phyloP scores from a whole-genome alignment of 2,797 vertebrate genomes.

The Syngnathus rostellatus region DNA sequence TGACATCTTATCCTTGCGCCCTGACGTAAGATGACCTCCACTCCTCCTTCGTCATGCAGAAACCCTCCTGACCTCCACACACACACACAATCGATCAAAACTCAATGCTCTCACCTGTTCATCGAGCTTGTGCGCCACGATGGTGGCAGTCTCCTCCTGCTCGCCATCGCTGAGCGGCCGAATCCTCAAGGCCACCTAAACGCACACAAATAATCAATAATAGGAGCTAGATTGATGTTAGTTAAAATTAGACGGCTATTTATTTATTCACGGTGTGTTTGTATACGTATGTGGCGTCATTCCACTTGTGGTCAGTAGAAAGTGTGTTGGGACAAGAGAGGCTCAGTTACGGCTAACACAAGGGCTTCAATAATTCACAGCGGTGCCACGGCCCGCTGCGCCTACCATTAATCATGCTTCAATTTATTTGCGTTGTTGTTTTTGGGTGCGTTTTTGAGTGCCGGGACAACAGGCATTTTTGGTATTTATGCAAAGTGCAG shows the following conservation, averaged over 20 bases:
- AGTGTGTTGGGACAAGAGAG: slow-evolving; percentile 42
- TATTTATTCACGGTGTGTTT: neutral
- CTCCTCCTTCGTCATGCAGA: neutral
- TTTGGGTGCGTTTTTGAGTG: neutral
- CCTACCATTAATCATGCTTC: neutral
- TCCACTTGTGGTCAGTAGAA: slow-evolving; percentile 26
- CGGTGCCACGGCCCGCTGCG: neutral
- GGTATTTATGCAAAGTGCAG: neutral
- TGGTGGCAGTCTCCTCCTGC: slow-evolving; percentile 77
- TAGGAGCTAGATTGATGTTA: neutral
- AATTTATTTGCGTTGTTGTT: neutral
- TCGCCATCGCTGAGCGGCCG: slow-evolving; percentile 81
- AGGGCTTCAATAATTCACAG: slow-evolving; percentile 64
- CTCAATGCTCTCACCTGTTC: slow-evolving; percentile 74
- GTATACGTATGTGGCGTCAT: neutral
- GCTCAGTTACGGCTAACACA: slow-evolving; percentile 43
- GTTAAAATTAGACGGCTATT: neutral
- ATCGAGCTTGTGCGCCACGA: slow-evolving; percentile 81
- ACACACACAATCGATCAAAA: slow-evolving; percentile 5
- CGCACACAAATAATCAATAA: neutral
- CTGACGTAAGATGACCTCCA: neutral
- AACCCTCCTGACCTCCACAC: neutral
- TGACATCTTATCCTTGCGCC: slow-evolving; percentile 38
- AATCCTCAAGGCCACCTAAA: slow-evolving; percentile 84
- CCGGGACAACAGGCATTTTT: neutral